Base-by-base conservation (phyloP, 2,113 vertebrate species). In the Copsychus sechellarum region DNA sequence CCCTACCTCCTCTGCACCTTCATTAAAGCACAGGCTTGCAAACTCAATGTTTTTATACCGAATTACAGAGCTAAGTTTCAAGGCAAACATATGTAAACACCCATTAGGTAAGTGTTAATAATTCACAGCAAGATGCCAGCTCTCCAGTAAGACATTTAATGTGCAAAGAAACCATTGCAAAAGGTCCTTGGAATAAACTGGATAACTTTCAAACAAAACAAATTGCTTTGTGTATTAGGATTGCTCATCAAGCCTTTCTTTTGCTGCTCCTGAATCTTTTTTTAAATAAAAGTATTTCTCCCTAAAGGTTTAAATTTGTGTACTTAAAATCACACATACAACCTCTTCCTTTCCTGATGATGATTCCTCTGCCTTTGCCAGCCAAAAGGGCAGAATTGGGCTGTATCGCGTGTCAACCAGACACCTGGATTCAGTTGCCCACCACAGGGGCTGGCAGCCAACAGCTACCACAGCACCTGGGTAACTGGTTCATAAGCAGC, bases 31-130 rank as follows among this genome's bases (percentile, higher is more conserved):
- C 43, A 64, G 36, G 14, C 65, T 84, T 2, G 0, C 87, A 90
- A 85, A 28, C 22, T 23, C 31, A 18, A 8, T 66, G 64, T 71
- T 94, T 84, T 81, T 65, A 89, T 36, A 47, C 2, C 6, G 6
- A 50, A 79, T 76, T 89, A 87, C 51, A 95, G 29, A 92, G 81
- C 43, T 90, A 81, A 42, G 12, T 91, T 95, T 85, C 88, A 87
- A 96, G 88, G 85, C 66, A 82, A 95, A 93, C 57, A 72, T 57
- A 71, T 72, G 81, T 88, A 93, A 96, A 87, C 73, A 91, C 7
- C 36, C 86, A 57, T 85, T 91, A 87, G 48, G 78, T 87, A 85
- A 85, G 57, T 4, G 92, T 96, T 96, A 96, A 96, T 94, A 90
- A 93, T 93, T 96, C 87, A 95, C 92, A 95, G 81, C 77, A 82